Conservation (phyloP, 2,113 vertebrate species). For the Callaeas wilsoni region DNA sequence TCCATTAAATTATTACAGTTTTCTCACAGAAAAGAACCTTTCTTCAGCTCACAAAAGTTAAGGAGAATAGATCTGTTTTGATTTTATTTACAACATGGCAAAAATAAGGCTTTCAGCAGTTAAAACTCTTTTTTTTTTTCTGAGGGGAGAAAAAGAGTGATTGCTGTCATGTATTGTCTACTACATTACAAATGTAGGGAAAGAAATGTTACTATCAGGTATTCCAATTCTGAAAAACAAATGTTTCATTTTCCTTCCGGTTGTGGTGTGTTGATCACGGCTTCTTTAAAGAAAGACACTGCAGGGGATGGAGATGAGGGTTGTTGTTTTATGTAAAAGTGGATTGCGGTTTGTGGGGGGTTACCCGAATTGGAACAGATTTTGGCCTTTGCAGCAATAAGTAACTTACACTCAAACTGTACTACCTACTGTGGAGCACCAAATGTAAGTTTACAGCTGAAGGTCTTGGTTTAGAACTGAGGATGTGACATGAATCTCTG, state of each 20-base stretch:
- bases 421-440: background rate
- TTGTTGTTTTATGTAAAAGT: background rate
- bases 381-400: background rate
- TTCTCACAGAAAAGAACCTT: background rate
- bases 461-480: background rate
- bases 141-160: accelerated
- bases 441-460: background rate
- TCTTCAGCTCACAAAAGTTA: background rate
- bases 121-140: background rate
- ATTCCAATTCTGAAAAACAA: background rate
- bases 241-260: accelerated
- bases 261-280: background rate
- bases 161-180: background rate
- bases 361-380: background rate
- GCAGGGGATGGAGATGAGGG: accelerated
- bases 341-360: background rate
- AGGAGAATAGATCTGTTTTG: background rate
- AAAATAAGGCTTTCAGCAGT: background rate
- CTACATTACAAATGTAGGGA: background rate
- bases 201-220: background rate
- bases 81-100: background rate
- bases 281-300: background rate
- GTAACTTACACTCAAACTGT: background rate
- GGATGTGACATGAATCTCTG: background rate
- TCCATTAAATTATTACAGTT: background rate